These are phyloP conservation scores for Rhadina sibilatrix DNA, from an alignment of 2,113 vertebrate genomes.

Conservation along the genomic window DNA sequence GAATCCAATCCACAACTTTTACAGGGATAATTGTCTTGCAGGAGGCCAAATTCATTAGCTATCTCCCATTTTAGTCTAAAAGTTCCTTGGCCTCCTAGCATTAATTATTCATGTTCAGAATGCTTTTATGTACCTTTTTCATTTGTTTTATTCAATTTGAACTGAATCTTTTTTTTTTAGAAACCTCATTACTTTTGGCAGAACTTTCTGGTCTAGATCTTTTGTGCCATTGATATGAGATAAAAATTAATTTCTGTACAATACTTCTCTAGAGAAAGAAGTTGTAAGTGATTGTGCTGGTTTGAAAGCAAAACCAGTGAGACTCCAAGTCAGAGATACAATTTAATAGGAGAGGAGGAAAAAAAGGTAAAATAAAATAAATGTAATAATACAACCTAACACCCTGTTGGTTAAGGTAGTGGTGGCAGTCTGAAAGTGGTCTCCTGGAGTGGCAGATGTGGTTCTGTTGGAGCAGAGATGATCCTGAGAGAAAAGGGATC, in stretches of 20 bases:
- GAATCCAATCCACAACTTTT: not conserved
- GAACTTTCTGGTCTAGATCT: not conserved
- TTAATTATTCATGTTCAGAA: not conserved
- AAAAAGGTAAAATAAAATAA: too few relatives aligned
- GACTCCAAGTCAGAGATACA: too few relatives aligned
- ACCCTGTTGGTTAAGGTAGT: too few relatives aligned
- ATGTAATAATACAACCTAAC: too few relatives aligned
- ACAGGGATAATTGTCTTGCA: not conserved
- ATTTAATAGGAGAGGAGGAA: too few relatives aligned
- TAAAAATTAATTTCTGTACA: not conserved
- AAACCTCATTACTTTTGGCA: accelerated
- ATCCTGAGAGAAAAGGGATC: too few relatives aligned
- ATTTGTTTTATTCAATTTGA: not conserved
- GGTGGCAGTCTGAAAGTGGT: too few relatives aligned
- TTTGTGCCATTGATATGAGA: not conserved
- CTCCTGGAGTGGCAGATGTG: too few relatives aligned
- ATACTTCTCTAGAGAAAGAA: not conserved
- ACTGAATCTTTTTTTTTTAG: not conserved
- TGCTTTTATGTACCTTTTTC: accelerated
- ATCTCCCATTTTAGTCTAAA: not conserved
- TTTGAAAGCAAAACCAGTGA: too few relatives aligned
- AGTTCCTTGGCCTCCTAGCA: not conserved
- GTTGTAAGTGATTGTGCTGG: not conserved
- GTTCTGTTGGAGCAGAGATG: too few relatives aligned
- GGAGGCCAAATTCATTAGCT: not conserved